phyloP scores from a whole-genome alignment of 2,888 invertebrate genomes.

The Troides aeacus region DNA sequence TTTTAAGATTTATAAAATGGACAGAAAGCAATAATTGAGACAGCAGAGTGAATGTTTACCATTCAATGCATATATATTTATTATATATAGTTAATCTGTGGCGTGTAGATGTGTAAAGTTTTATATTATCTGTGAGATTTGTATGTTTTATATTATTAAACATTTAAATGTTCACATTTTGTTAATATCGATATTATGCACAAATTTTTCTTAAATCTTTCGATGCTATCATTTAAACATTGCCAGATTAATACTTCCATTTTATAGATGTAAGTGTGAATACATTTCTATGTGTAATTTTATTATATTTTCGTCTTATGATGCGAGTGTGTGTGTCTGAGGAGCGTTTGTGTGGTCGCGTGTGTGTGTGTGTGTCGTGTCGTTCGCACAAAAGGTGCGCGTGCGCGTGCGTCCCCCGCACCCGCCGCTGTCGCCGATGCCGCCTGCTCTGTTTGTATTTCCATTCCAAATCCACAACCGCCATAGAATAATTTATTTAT shows the following conservation, averaged over 20 bases:
- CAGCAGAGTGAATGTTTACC: neutral
- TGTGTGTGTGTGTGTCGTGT: conserved; percentile 1
- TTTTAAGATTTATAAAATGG: conserved; percentile 11
- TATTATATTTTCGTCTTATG: conserved; percentile 34
- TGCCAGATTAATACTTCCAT: conserved; percentile 48
- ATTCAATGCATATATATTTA: conserved; percentile 8
- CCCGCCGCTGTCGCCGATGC: neutral
- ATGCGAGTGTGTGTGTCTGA: neutral
- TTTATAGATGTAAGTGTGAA: conserved; percentile 49
- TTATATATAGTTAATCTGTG: conserved; percentile 2
- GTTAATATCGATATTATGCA: conserved; percentile 29
- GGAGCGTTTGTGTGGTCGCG: conserved; percentile 4
- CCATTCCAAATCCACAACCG: conserved; percentile 44
- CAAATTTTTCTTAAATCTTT: conserved; percentile 37
- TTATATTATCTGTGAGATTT: conserved; percentile 6
- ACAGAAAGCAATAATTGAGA: conserved; percentile 25
- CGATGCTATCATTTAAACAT: conserved; percentile 44
- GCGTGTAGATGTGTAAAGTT: conserved; percentile 14
- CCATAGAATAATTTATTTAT: conserved; percentile 33
- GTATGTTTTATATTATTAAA: conserved; percentile 29
- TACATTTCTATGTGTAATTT: conserved; percentile 50
- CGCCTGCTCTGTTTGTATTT: conserved; percentile 32
- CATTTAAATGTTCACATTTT: conserved; percentile 2
- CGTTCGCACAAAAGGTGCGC: conserved; percentile 16
- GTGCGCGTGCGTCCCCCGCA: neutral